Evolutionary conservation across 2,888 invertebrate species (phyloP), one percentile per base, ranked within the genome.

Genomic region (Abrostola triplasia): DNA sequence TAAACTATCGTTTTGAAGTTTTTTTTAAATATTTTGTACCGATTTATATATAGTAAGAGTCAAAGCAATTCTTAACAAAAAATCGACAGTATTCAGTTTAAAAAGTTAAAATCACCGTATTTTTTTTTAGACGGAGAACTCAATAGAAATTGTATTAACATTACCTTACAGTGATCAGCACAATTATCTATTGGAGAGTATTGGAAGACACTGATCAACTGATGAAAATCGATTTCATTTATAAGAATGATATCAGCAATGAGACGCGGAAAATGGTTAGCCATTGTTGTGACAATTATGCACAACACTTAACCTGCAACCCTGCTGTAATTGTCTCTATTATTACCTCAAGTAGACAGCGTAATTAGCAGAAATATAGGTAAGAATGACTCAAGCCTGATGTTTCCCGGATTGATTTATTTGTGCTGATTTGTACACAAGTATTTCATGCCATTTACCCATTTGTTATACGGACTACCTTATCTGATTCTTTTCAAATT

Each of bases 261-360:
- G 64, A 71, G 59, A 68, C 51, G 60, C 67, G 78, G 72, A 75
- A 77, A 72, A 71, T 61, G 54, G 42, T 48, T 40, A 13, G 6
- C 76, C 48, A 82, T 82, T 82, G 82, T 82, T 59, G 36, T 70
- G 35, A 42, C 58, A 75, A 78, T 73, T 50, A 62, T 50, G 59
- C 24, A 38, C 55, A 59, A 42, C 49, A 56, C 24, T 61, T 66
- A 61, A 54, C 59, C 50, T 53, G 52, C 41, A 52, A 60, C 59
- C 42, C 50, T 57, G 7, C 11, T 36, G n/a, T 59, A 61, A 73
- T 70, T 57, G 64, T 7, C 42, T 6, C 10, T 53, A 24, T 69
- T 42, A 56, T 40, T 50, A 9, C 35, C 9, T 49, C 42, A 56
- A 42, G 13, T 13, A 57, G 44, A 54, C 24, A 48, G 50, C 38